phyloP scores from a whole-genome alignment of 2,888 invertebrate species.

The Oxytorus armatus region DNA sequence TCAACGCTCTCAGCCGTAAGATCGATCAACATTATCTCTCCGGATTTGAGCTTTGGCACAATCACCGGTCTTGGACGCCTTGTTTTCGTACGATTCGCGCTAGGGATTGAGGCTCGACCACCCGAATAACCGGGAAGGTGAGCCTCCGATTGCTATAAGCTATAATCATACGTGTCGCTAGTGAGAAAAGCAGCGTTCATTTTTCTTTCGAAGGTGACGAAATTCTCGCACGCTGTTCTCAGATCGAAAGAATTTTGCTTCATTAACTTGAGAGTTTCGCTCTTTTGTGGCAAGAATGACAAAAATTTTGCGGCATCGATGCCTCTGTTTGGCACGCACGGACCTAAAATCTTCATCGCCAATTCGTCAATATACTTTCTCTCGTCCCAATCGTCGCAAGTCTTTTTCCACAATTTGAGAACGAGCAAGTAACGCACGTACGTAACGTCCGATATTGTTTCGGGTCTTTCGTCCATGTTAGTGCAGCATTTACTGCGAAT shows the following conservation, averaged over 20 bases:
- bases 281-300: conserved; percentile 63
- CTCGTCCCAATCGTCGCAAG: conserved; percentile 73
- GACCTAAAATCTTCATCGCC: conserved; percentile 75
- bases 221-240: conserved; percentile 73
- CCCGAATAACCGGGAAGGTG: conserved; percentile 47
- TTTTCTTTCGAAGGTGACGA: conserved; percentile 73
- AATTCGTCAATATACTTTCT: conserved; percentile 75
- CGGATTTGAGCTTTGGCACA: conserved; percentile 68
- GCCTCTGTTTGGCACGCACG: conserved; percentile 72
- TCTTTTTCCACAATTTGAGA: conserved; percentile 79
- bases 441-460: conserved; percentile 71
- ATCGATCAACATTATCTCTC: conserved; percentile 75
- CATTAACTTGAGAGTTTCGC: conserved; percentile 77
- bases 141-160: conserved; percentile 59
- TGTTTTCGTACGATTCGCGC: conserved; percentile 1
- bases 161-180: conserved; percentile 28
- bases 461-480: conserved; percentile 62
- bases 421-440: conserved; percentile 79
- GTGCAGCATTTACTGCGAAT: conserved; percentile 76
- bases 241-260: conserved; percentile 76
- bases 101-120: conserved; percentile 12
- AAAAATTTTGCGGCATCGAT: conserved; percentile 63
- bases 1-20: conserved; percentile 71
- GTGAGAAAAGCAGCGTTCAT: conserved; percentile 24
- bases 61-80: conserved; percentile 45